Conservation (phyloP, 64 coral and sea anemone genomes). For the Pachyseris speciosa region DNA sequence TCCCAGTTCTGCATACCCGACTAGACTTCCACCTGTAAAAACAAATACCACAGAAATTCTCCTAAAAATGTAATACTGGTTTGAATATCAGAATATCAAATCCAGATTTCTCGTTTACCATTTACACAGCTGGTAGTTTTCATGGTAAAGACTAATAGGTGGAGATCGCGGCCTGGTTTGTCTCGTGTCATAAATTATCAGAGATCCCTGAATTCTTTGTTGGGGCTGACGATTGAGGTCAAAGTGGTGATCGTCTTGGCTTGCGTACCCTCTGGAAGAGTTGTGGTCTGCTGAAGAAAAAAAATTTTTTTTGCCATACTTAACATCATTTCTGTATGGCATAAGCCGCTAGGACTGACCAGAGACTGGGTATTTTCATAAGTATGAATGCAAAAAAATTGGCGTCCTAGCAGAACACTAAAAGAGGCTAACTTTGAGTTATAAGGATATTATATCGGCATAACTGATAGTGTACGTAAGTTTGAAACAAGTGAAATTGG, state of each 20-base stretch:
- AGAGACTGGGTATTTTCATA: too few species aligned
- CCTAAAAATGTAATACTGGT: too few species aligned
- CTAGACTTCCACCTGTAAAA: background rate
- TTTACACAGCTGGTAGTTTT: background rate
- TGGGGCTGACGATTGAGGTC: background rate
- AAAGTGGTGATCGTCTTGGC: background rate
- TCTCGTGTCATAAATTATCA: background rate
- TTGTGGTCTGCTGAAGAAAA: background rate
- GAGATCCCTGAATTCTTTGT: background rate
- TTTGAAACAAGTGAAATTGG: too few species aligned
- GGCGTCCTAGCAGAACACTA: too few species aligned
- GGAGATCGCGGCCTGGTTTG: background rate
- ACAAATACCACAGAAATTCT: too few species aligned
- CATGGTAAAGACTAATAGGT: background rate
- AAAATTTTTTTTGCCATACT: too few species aligned
- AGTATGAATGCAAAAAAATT: too few species aligned
- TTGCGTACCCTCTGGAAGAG: background rate
- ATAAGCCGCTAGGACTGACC: too few species aligned
- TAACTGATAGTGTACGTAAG: too few species aligned
- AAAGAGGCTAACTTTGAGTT: too few species aligned
- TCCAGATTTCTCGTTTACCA: background rate
- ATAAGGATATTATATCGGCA: too few species aligned
- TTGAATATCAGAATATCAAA: background rate
- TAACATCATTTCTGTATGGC: too few species aligned
- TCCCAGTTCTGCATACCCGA: conserved; percentile 1